A percentile compares a stretch with the other conserved stretches of the same genome.
These are phyloP conservation scores for Pseudolycoriella hygida DNA, from an alignment of 2,888 invertebrate genomes.

Conservation along the genomic window DNA sequence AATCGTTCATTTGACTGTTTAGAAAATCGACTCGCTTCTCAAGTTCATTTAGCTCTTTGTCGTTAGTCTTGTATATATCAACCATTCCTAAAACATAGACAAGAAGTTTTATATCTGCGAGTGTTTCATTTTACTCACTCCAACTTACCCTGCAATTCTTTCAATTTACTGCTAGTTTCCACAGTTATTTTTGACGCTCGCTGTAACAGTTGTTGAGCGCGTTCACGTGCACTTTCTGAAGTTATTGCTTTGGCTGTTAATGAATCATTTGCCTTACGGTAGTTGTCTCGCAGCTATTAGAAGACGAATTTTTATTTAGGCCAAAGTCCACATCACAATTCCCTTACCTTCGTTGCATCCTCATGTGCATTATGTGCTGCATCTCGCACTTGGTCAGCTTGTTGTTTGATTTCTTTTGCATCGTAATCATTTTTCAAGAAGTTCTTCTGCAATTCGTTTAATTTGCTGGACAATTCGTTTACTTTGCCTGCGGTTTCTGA, in stretches of 20 bases:
- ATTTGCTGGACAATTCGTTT: slow-evolving; percentile 45
- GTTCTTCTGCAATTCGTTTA: slow-evolving; percentile 61
- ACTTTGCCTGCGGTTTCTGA: slow-evolving; percentile 63
- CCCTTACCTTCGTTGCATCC: slow-evolving; percentile 34
- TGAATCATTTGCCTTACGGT: slow-evolving; percentile 50
- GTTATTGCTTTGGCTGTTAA: slow-evolving; percentile 54
- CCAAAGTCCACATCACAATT: too few species aligned
- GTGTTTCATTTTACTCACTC: not conserved
- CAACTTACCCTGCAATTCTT: slow-evolving; percentile 40
- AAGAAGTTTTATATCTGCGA: slow-evolving; percentile 6
- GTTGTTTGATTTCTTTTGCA: slow-evolving; percentile 62
- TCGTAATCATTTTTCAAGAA: slow-evolving; percentile 67
- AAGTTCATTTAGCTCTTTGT: slow-evolving; percentile 36
- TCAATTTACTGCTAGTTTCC: slow-evolving; percentile 54
- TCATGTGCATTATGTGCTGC: slow-evolving; percentile 53
- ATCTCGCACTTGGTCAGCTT: slow-evolving; percentile 52
- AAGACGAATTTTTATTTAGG: slow-evolving; percentile 6
- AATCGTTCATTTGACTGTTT: slow-evolving; percentile 40
- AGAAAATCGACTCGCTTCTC: slow-evolving; percentile 41
- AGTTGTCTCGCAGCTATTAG: slow-evolving; percentile 41
- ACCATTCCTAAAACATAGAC: slow-evolving; percentile 33
- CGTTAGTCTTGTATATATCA: slow-evolving; percentile 39
- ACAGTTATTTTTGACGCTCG: slow-evolving; percentile 70
- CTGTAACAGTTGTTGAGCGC: slow-evolving; percentile 59
- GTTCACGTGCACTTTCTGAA: slow-evolving; percentile 59